Evolutionary conservation across 2,113 vertebrate genomes (phyloP).

Genomic region (Rhinogobius similis): DNA sequence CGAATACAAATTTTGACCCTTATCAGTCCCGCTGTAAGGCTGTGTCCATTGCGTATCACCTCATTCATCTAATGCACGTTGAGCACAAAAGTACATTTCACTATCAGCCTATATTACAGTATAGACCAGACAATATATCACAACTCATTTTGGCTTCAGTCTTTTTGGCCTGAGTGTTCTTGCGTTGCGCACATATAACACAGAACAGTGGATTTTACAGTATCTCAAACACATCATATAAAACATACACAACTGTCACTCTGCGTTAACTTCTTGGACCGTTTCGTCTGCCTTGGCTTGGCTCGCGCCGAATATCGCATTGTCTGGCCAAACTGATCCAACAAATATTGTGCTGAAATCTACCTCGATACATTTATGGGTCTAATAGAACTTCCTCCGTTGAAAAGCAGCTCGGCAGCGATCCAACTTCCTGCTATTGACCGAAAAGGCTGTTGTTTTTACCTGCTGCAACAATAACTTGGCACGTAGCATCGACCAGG

Average conservation of each 20-base stretch:
- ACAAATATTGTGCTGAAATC: slow-evolving; percentile 44
- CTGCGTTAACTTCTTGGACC: slow-evolving; percentile 8
- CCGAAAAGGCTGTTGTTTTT: slow-evolving; percentile 53
- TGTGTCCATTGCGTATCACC: not conserved
- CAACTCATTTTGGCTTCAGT: not conserved
- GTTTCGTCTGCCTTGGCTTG: slow-evolving; percentile 15
- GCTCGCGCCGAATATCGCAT: slow-evolving; percentile 22
- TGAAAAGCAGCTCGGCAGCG: slow-evolving; percentile 26
- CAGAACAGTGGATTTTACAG: slow-evolving; percentile 4
- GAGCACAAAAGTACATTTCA: not conserved
- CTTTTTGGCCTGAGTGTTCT: not conserved
- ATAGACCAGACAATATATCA: not conserved
- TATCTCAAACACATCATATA: slow-evolving; percentile 10
- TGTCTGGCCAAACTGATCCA: slow-evolving; percentile 33
- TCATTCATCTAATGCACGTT: not conserved
- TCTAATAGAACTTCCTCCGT: slow-evolving; percentile 46
- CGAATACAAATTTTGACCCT: too few relatives aligned
- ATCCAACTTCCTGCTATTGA: slow-evolving; percentile 63
- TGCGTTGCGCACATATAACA: not conserved
- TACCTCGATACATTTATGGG: slow-evolving; percentile 23
- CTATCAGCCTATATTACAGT: not conserved
- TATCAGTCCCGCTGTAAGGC: not conserved
- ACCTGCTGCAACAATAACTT: slow-evolving; percentile 62
- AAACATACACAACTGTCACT: slow-evolving; percentile 11
- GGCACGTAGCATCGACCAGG: slow-evolving; percentile 23